Conservation (phyloP, 1,140 invertebrate species). For the Metaphire vulgaris region DNA sequence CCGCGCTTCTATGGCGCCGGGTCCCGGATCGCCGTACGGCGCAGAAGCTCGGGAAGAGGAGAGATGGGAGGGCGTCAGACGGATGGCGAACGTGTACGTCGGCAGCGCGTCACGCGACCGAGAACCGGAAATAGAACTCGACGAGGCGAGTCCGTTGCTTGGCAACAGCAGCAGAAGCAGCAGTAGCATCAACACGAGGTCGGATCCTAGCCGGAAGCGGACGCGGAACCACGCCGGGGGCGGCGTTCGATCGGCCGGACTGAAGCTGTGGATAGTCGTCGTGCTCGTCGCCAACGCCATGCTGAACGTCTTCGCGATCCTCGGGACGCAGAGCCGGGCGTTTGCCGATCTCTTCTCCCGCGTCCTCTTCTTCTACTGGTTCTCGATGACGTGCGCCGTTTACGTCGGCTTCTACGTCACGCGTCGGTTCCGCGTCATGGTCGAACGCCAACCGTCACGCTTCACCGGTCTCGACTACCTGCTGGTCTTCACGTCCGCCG, state of each 20-base stretch:
- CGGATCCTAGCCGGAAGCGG: too few relatives aligned
- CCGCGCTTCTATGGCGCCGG: too few relatives aligned
- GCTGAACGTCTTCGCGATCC: slow-evolving; percentile 7
- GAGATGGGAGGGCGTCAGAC: background rate
- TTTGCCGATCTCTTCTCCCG: background rate
- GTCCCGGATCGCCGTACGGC: background rate
- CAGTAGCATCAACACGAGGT: background rate
- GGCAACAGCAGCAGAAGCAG: background rate
- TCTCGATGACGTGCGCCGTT: background rate
- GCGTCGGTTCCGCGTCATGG: background rate
- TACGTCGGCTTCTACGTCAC: background rate
- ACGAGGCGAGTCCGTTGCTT: background rate
- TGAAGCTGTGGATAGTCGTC: background rate
- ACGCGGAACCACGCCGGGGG: too few relatives aligned
- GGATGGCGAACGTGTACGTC: background rate
- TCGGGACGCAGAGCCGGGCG: background rate
- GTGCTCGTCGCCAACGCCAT: slow-evolving; percentile 8
- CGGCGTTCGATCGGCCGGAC: background rate
- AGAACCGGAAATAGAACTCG: background rate
- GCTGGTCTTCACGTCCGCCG: background rate
- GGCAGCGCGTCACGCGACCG: background rate
- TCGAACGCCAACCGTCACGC: background rate
- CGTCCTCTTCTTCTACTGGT: slow-evolving; percentile 9
- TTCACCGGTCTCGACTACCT: slow-evolving; percentile 17
- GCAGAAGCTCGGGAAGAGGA: background rate